These are phyloP conservation scores for Ia io DNA, from an alignment of 2,113 vertebrate genomes.

Conservation along the genomic window DNA sequence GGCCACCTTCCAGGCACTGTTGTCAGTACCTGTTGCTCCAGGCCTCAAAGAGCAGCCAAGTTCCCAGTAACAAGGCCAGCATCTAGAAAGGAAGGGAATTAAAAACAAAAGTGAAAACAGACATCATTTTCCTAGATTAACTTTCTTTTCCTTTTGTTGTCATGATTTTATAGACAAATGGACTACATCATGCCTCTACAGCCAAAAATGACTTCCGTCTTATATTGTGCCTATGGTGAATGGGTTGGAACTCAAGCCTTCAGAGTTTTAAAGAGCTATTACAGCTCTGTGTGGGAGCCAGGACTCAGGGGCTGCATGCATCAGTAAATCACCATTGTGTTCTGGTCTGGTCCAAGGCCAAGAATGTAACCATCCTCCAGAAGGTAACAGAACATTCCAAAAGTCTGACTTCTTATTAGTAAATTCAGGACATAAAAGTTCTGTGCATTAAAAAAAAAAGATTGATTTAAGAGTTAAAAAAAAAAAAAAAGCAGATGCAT, in stretches of 20 bases:
- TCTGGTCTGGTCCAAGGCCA: neutral
- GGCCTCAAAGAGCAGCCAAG: neutral
- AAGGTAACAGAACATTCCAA: neutral
- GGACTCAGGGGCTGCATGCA: neutral
- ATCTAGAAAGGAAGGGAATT: conserved; percentile 27
- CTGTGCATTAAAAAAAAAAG: neutral
- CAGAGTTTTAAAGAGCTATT: conserved; percentile 10
- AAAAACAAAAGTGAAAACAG: conserved; percentile 19
- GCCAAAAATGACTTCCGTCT: conserved; percentile 54
- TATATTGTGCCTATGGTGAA: neutral
- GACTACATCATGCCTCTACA: neutral
- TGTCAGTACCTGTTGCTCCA: neutral
- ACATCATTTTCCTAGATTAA: neutral
- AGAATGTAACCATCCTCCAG: neutral
- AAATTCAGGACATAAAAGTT: conserved; percentile 9
- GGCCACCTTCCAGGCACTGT: neutral
- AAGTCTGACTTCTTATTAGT: conserved; percentile 29
- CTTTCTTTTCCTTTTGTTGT: neutral
- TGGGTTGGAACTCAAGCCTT: conserved; percentile 41
- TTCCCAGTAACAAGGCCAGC: neutral
- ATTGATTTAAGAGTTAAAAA: neutral
- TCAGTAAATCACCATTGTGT: neutral
- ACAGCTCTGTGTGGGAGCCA: neutral
- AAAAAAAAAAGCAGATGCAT: neutral
- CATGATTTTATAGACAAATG: conserved; percentile 37